These are phyloP conservation scores for Diorhabda sublineata DNA, from an alignment of 1,140 invertebrate species.

Conservation along the genomic window DNA sequence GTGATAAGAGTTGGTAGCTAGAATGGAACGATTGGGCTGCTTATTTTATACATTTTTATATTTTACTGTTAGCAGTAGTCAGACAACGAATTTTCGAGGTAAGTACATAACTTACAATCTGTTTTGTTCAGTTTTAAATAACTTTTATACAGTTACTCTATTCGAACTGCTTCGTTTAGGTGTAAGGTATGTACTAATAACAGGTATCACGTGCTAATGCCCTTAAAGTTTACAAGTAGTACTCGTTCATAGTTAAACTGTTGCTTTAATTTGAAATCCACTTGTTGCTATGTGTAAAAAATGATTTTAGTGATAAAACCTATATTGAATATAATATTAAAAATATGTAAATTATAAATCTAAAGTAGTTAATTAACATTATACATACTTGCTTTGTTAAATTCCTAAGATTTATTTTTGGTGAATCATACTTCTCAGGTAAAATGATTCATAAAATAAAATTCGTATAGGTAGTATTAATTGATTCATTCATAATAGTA, in stretches of 20 bases:
- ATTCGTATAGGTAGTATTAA: too few species aligned
- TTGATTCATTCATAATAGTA: too few species aligned
- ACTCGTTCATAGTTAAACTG: background rate
- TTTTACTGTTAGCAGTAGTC: background rate
- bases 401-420: too few species aligned
- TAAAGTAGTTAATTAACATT: too few species aligned
- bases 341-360: too few species aligned
- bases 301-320: too few species aligned
- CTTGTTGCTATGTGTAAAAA: background rate
- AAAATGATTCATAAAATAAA: too few species aligned
- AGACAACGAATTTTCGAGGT: background rate
- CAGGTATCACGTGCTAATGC: background rate
- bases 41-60: conserved; percentile 1
- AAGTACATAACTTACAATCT: background rate
- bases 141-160: background rate
- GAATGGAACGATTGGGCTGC: background rate
- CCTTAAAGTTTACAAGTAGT: background rate
- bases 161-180: background rate
- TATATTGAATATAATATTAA: too few species aligned
- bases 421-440: too few species aligned
- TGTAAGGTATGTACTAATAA: background rate
- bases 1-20: background rate
- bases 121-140: background rate
- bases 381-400: too few species aligned
- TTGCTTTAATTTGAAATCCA: background rate